These are phyloP conservation scores for Scolopax mira DNA, from an alignment of 2,113 vertebrate genomes.

Conservation along the genomic window DNA sequence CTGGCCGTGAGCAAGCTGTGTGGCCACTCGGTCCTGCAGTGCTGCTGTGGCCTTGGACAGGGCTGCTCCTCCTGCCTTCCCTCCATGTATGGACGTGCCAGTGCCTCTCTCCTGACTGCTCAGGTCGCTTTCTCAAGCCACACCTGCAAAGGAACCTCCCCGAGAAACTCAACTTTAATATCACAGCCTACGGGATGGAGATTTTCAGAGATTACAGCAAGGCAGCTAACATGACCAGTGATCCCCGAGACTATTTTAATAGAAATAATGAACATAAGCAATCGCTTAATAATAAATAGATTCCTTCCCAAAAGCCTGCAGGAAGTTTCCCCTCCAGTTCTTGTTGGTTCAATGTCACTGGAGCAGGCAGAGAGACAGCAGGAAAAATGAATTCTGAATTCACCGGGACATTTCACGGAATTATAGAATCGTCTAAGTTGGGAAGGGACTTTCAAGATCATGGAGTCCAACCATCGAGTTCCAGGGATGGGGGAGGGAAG, in stretches of 20 bases:
- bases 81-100: background rate
- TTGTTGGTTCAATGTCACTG: accelerated
- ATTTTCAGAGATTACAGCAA: background rate
- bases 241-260: background rate
- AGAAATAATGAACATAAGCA: background rate
- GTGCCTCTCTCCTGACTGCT: background rate
- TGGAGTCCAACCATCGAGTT: background rate
- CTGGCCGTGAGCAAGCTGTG: background rate
- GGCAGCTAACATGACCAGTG: background rate
- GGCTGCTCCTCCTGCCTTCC: background rate
- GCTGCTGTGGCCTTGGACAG: accelerated
- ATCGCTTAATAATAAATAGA: background rate
- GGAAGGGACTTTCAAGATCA: background rate
- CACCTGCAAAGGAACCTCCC: background rate
- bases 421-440: background rate
- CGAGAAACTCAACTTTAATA: background rate
- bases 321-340: background rate
- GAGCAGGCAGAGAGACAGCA: background rate
- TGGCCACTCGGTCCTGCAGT: background rate
- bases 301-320: background rate
- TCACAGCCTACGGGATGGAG: accelerated
- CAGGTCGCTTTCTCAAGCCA: background rate
- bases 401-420: background rate
- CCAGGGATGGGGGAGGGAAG: background rate
- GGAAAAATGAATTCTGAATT: background rate